phyloP scores from a whole-genome alignment of 2,888 invertebrate species.

The Capitulum mitella region DNA sequence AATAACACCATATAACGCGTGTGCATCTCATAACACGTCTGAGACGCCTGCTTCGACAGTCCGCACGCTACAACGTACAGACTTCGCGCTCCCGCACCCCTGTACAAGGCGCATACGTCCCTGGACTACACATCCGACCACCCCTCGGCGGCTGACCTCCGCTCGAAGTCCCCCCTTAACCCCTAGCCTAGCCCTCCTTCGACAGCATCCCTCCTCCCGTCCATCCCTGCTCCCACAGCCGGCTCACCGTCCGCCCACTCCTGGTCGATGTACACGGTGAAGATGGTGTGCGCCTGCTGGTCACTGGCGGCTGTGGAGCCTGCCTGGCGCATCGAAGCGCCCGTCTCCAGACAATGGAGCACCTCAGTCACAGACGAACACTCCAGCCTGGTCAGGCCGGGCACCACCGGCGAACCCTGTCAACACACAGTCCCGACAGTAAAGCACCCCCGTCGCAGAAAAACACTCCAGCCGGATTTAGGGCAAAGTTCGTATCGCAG shows the following conservation, averaged over 20 bases:
- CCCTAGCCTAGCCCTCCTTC: not conserved
- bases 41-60: too few relatives aligned
- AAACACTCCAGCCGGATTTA: too few relatives aligned
- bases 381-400: constrained; percentile 37
- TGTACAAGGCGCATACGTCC: too few relatives aligned
- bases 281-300: constrained; percentile 52
- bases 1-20: too few relatives aligned
- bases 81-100: too few relatives aligned
- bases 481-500: too few relatives aligned
- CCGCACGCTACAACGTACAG: too few relatives aligned
- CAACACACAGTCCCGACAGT: too few relatives aligned
- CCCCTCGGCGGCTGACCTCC: too few relatives aligned
- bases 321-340: constrained; percentile 51
- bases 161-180: too few relatives aligned
- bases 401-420: constrained; percentile 35
- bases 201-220: not conserved
- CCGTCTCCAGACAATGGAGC: constrained; percentile 61
- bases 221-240: not conserved
- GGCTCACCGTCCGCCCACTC: constrained; percentile 50
- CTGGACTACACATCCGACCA: not conserved
- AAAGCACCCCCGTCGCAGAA: too few relatives aligned
- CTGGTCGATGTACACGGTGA: constrained; percentile 65
- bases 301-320: constrained; percentile 28
- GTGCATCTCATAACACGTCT: too few relatives aligned
- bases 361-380: constrained; percentile 55